Evolutionary conservation across 2,797 vertebrate genomes (phyloP), one percentile per base, ranked within the genome.

Genomic region (Gallinago nigripennis): DNA sequence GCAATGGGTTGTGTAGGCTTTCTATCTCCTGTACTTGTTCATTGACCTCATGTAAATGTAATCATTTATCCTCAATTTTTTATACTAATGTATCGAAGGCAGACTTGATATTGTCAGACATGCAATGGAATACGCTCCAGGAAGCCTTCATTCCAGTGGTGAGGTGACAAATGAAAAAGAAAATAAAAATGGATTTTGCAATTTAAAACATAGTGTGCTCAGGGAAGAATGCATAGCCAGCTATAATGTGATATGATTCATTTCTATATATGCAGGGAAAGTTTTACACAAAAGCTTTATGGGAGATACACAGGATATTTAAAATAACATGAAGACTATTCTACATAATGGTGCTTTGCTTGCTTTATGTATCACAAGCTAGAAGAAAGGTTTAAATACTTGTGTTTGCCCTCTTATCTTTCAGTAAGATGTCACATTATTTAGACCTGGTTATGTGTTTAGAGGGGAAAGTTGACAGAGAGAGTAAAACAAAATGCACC

Each of bases 51-150:
- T 94, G 91, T 82, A 96, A 96, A 96, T 96, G 97, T 96, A 97
- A 97, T 98, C 96, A 97, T 97, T 98, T 97, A 97, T 97, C 97
- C 64, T 88, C 91, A 90, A 92, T 95, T 97, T 96, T 97, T 97
- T 87, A 72, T 90, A 91, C 75, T 97, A 97, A 96, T 95, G 28
- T 95, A 94, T 96, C 3, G 24, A 91, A 96, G 94, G 78, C 77
- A 86, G 91, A 63, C 91, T 86, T 96, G 89, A 91, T 97, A 95
- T 91, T 95, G 94, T 96, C 92, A 96, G 86, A 81, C 92, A 68
- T 19, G 85, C 78, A 91, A 75, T 94, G 92, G 86, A 95, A 95
- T 90, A 86, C 27, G 27, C 92, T 75, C 81, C 94, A 94, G 96
- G 96, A 97, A 95, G 90, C 88, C 90, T 91, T 82, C 57, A 83